Conservation (phyloP, 2,888 invertebrate species). For the Nomada fabriciana region DNA sequence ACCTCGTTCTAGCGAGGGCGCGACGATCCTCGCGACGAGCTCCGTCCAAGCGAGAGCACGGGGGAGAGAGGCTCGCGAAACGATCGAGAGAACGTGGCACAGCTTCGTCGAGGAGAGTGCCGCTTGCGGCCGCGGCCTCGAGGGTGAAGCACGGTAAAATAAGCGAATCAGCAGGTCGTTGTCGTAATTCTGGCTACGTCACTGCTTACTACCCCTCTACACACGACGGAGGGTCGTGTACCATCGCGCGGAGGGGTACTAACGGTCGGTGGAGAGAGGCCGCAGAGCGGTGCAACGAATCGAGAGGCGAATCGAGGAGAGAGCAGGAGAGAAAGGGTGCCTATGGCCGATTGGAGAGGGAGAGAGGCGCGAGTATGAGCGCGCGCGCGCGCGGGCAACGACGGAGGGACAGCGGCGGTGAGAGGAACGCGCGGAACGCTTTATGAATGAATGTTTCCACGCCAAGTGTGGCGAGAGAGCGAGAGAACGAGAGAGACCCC, state of each 20-base stretch:
- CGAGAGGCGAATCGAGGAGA: background rate
- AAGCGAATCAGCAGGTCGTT: constrained; percentile 54
- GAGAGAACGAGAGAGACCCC: constrained; percentile 69
- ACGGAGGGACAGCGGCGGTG: constrained; percentile 55
- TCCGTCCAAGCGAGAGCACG: background rate
- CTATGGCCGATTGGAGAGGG: background rate
- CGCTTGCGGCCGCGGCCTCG: constrained; percentile 25
- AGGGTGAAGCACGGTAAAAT: constrained; percentile 25
- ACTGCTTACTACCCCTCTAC: constrained; percentile 59
- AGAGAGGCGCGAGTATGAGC: background rate
- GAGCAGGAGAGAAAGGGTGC: background rate
- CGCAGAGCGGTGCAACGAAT: background rate
- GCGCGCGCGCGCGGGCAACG: constrained; percentile 3
- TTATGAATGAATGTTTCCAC: constrained; percentile 82
- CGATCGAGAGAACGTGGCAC: constrained; percentile 13
- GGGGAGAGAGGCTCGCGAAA: background rate
- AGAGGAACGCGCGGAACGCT: constrained; percentile 78
- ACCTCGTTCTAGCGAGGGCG: too few species aligned
- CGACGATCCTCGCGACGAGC: background rate
- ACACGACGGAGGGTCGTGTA: constrained; percentile 41
- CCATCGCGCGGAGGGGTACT: constrained; percentile 50
- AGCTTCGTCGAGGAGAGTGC: background rate
- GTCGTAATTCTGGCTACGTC: constrained; percentile 68
- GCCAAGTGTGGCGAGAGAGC: constrained; percentile 75
- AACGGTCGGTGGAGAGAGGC: constrained; percentile 21